Percentiles rank a stretch among this genome's conserved stretches.
These are phyloP conservation scores for Argopecten irradians DNA, from an alignment of 1,140 invertebrate species.

Conservation along the genomic window DNA sequence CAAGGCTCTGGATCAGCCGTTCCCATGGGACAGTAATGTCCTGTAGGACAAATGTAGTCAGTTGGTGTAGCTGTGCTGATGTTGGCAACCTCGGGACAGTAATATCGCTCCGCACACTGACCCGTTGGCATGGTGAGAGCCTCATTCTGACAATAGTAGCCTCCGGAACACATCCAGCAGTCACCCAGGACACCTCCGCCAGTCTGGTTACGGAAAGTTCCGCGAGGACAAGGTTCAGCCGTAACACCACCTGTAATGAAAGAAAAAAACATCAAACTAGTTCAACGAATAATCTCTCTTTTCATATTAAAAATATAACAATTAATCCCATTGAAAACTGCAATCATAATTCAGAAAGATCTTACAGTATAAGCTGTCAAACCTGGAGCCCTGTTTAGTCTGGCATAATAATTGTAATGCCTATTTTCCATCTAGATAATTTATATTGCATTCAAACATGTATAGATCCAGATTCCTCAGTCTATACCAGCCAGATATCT, in stretches of 20 bases:
- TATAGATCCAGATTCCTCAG: too few relatives aligned
- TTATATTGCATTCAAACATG: too few relatives aligned
- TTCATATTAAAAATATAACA: too few relatives aligned
- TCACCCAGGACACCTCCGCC: slow-evolving; percentile 54
- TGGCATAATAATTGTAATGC: too few relatives aligned
- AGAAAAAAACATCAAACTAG: not conserved
- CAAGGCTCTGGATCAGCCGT: slow-evolving; percentile 64
- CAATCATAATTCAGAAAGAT: too few relatives aligned
- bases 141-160: slow-evolving; percentile 65
- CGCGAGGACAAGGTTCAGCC: slow-evolving; percentile 61
- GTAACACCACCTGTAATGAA: slow-evolving; percentile 56
- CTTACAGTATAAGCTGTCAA: too few relatives aligned
- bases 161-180: slow-evolving; percentile 68
- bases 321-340: too few relatives aligned
- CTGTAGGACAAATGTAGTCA: slow-evolving; percentile 64
- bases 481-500: too few relatives aligned
- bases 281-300: not conserved
- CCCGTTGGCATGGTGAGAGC: slow-evolving; percentile 60
- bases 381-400: too few relatives aligned
- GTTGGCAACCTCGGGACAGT: slow-evolving; percentile 67
- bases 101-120: slow-evolving; percentile 65
- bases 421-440: too few relatives aligned
- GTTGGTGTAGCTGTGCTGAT: slow-evolving; percentile 61
- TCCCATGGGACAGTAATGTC: slow-evolving; percentile 64
- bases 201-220: slow-evolving; percentile 64